Conservation (phyloP, 2,113 vertebrate genomes). For the Myrmecobius fasciatus region DNA sequence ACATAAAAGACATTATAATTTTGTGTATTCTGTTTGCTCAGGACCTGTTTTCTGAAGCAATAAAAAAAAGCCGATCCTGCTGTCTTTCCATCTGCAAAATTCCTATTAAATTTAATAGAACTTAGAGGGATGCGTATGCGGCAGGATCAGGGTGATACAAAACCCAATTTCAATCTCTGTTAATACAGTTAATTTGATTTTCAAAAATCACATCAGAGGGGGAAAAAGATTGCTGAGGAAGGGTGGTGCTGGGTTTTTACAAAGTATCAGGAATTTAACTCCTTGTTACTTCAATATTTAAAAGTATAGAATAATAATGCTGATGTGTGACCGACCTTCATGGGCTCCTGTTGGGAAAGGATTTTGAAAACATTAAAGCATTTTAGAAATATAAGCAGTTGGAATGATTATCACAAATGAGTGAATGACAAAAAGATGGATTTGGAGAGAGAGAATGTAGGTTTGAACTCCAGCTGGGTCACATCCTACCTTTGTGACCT, state of each 20-base stretch:
- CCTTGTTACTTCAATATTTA: conserved; percentile 43
- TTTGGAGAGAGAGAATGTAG: background rate
- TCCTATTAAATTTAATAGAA: conserved; percentile 68
- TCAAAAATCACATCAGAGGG: conserved; percentile 54
- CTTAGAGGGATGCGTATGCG: conserved; percentile 15
- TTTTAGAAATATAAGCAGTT: background rate
- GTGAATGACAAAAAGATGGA: background rate
- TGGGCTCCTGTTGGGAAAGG: background rate
- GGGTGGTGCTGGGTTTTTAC: conserved; percentile 42
- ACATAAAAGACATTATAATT: conserved; percentile 35
- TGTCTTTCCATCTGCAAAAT: conserved; percentile 66
- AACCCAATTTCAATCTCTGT: conserved; percentile 66
- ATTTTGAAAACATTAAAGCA: background rate
- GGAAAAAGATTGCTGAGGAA: conserved; percentile 50
- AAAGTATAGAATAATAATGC: conserved; percentile 27
- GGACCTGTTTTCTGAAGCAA: conserved; percentile 48
- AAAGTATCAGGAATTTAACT: conserved; percentile 43
- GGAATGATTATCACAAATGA: background rate
- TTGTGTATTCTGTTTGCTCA: conserved; percentile 24
- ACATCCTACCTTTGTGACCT: background rate
- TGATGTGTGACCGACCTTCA: background rate
- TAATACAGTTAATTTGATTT: conserved; percentile 53
- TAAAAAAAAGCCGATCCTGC: conserved; percentile 42
- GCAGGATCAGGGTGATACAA: conserved; percentile 12
- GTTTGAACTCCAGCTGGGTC: background rate